phyloP scores from a whole-genome alignment of 1,140 invertebrate species.

The Leptinotarsa lineolata region DNA sequence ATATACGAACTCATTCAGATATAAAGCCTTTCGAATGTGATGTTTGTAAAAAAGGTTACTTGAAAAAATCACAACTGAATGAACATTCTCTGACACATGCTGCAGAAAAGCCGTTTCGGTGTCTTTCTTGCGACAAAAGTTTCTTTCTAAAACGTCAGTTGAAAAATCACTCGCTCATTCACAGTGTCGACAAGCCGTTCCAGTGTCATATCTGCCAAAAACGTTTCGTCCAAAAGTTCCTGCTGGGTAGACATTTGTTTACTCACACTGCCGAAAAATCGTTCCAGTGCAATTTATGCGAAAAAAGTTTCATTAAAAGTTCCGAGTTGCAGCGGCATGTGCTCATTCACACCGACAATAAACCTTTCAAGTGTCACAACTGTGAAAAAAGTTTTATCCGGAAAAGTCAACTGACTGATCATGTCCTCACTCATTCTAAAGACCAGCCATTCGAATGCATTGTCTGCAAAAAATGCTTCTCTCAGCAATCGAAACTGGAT shows the following conservation, averaged over 20 bases:
- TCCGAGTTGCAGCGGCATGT: conserved; percentile 39
- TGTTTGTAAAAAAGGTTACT: background rate
- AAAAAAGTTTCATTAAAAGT: conserved; percentile 42
- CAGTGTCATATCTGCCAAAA: conserved; percentile 47
- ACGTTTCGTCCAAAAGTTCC: conserved; percentile 35
- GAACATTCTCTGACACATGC: background rate
- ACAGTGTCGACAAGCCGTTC: conserved; percentile 48
- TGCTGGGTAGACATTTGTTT: conserved; percentile 38
- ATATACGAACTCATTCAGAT: background rate
- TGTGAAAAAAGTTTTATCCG: conserved; percentile 64
- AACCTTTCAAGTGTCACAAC: conserved; percentile 61
- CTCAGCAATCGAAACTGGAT: background rate
- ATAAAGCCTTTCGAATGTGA: background rate
- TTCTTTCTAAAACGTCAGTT: conserved; percentile 44
- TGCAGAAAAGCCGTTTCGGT: background rate
- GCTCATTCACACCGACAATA: conserved; percentile 65
- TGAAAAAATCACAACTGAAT: background rate
- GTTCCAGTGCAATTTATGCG: conserved; percentile 40
- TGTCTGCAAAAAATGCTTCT: conserved; percentile 32
- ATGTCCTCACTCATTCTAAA: conserved; percentile 59
- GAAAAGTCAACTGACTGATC: conserved; percentile 61
- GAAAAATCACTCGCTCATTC: conserved; percentile 43
- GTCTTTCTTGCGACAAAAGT: conserved; percentile 31
- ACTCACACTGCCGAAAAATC: conserved; percentile 40
- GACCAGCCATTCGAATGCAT: conserved; percentile 31